Conservation (phyloP, 2,797 vertebrate genomes). For the Pipistrellus nathusii region DNA sequence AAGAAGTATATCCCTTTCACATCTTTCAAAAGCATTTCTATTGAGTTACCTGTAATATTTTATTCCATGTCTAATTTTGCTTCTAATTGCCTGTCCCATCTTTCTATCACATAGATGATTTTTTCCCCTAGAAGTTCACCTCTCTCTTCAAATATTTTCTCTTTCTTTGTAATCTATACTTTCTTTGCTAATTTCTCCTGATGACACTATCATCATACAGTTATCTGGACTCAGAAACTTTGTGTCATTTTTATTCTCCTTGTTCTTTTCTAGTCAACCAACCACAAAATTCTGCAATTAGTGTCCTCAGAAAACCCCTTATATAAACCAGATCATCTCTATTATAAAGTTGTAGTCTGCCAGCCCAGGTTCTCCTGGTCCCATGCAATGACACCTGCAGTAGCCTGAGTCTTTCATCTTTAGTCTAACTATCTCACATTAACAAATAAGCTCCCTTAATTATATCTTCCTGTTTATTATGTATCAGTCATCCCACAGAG, state of each 20-base stretch:
- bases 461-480: neutral
- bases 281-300: neutral
- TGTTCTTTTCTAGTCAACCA: neutral
- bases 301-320: neutral
- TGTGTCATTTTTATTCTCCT: neutral
- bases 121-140: neutral
- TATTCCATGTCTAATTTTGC: neutral
- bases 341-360: neutral
- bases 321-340: neutral
- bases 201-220: neutral
- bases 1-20: neutral
- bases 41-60: neutral
- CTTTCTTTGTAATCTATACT: neutral
- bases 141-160: neutral
- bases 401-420: neutral
- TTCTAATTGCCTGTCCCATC: neutral
- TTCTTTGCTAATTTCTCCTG: neutral
- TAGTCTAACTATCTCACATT: neutral
- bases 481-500: neutral
- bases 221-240: neutral
- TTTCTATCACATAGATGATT: neutral
- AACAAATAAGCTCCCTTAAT: slow-evolving; percentile 27
- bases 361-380: neutral
- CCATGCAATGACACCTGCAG: neutral
- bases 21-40: neutral